Conservation (phyloP, 2,797 vertebrate genomes). For the Tragopan temminckii region DNA sequence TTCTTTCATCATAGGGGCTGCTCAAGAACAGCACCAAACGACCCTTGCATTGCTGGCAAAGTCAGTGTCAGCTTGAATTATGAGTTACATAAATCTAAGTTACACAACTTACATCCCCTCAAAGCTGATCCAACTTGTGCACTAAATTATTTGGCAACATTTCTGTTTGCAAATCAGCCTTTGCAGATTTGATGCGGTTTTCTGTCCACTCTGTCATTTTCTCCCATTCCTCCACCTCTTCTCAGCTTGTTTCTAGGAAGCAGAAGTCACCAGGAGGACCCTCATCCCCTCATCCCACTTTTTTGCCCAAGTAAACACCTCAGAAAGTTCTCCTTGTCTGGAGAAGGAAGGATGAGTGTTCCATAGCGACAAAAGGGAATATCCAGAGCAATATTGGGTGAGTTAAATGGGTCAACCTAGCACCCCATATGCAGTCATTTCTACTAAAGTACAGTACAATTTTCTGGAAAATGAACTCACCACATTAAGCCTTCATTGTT, state of each 20-base stretch:
- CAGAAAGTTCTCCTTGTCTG: accelerated
- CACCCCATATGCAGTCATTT: not conserved
- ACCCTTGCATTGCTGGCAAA: not conserved
- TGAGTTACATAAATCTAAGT: slow-evolving; percentile 6
- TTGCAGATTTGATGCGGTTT: accelerated
- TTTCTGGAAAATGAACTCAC: not conserved
- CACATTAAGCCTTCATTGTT: not conserved
- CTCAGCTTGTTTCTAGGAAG: not conserved
- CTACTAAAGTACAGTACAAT: not conserved
- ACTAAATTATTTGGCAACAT: not conserved
- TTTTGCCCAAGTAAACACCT: not conserved
- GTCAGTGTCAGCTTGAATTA: slow-evolving; percentile 41
- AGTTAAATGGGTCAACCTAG: not conserved
- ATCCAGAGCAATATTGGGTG: not conserved
- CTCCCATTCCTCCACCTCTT: too few relatives aligned
- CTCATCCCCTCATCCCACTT: not conserved
- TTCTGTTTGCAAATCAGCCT: not conserved
- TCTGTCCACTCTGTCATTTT: not conserved
- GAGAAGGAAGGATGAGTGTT: not conserved
- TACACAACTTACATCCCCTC: not conserved
- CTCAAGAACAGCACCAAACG: not conserved
- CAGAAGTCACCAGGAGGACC: not conserved
- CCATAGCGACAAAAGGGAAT: not conserved
- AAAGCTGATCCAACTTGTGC: not conserved
- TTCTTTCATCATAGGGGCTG: accelerated